Conservation (phyloP, 2,113 vertebrate species). For the Sebastes fasciatus region DNA sequence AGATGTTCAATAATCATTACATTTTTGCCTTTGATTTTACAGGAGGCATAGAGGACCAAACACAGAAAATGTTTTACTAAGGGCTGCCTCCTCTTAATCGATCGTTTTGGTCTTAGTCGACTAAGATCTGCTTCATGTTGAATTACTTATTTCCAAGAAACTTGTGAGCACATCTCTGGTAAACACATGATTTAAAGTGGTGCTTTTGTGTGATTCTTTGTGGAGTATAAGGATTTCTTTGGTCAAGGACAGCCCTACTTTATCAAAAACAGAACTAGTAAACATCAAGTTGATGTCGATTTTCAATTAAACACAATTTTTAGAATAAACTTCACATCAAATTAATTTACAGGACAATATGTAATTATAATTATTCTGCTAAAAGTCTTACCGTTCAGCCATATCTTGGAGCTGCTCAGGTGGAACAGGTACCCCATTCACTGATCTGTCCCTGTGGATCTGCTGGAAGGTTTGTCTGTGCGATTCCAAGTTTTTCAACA, state of each 20-base stretch:
- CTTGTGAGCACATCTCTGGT: no score
- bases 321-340: neutral
- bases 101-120: no score
- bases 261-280: neutral
- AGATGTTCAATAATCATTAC: conserved; percentile 28
- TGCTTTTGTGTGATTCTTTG: no score
- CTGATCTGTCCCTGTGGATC: conserved; percentile 92
- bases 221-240: no score
- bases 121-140: no score
- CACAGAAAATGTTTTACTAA: neutral
- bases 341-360: neutral
- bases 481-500: conserved; percentile 92
- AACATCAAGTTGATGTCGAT: neutral
- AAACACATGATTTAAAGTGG: no score
- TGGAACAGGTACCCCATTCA: conserved; percentile 95
- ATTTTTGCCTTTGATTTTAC: neutral
- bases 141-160: no score
- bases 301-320: no score
- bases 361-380: neutral
- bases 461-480: conserved; percentile 95
- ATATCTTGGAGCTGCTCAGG: conserved; percentile 97
- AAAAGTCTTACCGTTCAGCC: conserved; percentile 90
- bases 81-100: no score
- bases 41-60: neutral
- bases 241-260: no score